These are phyloP conservation scores for Drosophila lacteicornis DNA, from an alignment of 1,140 invertebrate species.

Conservation along the genomic window DNA sequence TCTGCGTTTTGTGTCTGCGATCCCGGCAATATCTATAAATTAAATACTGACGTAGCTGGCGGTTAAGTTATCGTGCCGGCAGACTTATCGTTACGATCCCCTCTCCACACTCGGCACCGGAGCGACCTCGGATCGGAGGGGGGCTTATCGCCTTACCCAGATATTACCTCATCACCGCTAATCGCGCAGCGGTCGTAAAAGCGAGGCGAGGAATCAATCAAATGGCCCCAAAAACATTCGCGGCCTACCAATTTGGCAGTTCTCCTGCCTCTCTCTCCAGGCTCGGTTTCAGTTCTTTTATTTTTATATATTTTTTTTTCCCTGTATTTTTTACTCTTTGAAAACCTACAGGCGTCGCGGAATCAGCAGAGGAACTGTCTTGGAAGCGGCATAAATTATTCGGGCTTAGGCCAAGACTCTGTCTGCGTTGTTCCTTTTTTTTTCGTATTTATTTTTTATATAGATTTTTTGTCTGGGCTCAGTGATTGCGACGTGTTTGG, in stretches of 20 bases:
- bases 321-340: neutral
- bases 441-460: constrained; percentile 4
- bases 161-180: constrained; percentile 67
- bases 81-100: constrained; percentile 27
- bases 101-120: neutral
- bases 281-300: constrained; percentile 1
- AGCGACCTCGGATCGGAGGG: constrained; percentile 10
- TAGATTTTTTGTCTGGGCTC: constrained; percentile 32
- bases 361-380: constrained; percentile 45
- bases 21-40: constrained; percentile 63
- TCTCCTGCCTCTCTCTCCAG: constrained; percentile 25
- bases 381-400: constrained; percentile 50
- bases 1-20: neutral
- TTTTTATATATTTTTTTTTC: constrained; percentile 1
- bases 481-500: constrained; percentile 66
- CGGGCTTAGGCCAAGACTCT: constrained; percentile 36
- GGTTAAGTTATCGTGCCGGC: constrained; percentile 26
- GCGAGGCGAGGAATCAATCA: constrained; percentile 57
- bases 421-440: constrained; percentile 5
- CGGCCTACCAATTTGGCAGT: constrained; percentile 50
- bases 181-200: constrained; percentile 43
- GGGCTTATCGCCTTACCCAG: constrained; percentile 59
- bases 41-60: constrained; percentile 67
- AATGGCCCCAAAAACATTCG: constrained; percentile 46
- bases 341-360: constrained; percentile 38